Evolutionary conservation across 2,797 vertebrate species (phyloP).

Genomic region (Champsocephalus gunnari): DNA sequence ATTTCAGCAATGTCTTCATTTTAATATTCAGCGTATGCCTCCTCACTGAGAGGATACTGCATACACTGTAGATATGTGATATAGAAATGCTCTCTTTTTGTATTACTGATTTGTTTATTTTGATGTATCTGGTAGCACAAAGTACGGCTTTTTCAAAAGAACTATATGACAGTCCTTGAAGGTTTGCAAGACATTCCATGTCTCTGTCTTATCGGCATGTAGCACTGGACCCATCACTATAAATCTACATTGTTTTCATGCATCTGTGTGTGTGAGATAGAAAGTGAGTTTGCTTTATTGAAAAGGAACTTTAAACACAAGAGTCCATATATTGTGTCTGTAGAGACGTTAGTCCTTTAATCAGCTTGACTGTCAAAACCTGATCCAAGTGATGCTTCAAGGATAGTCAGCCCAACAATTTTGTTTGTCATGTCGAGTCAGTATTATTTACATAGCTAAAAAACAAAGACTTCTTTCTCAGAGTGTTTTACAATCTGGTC

Average conservation of each 20-base stretch:
- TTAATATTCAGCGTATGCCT: conserved; percentile 20
- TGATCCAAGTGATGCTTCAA: neutral
- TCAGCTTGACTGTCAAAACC: neutral
- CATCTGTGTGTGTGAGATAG: conserved; percentile 23
- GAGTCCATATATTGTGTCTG: conserved; percentile 14
- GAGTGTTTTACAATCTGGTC: neutral
- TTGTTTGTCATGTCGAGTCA: neutral
- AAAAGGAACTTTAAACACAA: conserved; percentile 17
- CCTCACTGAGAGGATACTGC: conserved; percentile 14
- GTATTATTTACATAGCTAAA: conserved; percentile 2
- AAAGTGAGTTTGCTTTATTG: conserved; percentile 16
- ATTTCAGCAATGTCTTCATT: conserved; percentile 14
- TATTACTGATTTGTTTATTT: conserved; percentile 32
- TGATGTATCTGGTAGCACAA: conserved; percentile 20
- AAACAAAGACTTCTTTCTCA: neutral
- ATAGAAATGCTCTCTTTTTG: conserved; percentile 28
- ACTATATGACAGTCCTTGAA: conserved; percentile 40
- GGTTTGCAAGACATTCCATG: conserved; percentile 25
- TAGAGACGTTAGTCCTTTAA: conserved; percentile 1
- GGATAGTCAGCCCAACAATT: conserved; percentile 3
- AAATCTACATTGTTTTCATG: conserved; percentile 14
- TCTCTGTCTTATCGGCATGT: conserved; percentile 47
- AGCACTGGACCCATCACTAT: conserved; percentile 20
- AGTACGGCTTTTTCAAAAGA: conserved; percentile 20
- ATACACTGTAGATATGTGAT: conserved; percentile 17